Conservation (phyloP, 2,888 invertebrate genomes). For the Yponomeuta evonymella region DNA sequence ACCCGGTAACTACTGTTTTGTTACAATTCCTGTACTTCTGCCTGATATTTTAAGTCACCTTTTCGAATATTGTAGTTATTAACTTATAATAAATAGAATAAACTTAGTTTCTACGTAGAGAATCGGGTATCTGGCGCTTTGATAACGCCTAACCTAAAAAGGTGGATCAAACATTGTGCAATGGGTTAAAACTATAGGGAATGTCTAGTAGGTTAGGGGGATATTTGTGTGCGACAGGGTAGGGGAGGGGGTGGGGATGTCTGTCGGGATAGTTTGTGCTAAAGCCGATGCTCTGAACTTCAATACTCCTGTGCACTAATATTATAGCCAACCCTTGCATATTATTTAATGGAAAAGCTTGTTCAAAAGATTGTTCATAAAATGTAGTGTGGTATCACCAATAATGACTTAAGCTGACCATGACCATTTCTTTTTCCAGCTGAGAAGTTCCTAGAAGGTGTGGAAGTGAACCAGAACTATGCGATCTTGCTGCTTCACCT, state of each 20-base stretch:
- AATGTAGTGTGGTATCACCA: too few species aligned
- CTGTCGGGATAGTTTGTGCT: too few species aligned
- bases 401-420: background rate
- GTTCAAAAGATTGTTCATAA: too few species aligned
- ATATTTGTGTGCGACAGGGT: too few species aligned
- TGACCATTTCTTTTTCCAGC: slow-evolving; percentile 74
- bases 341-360: too few species aligned
- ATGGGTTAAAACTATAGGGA: background rate
- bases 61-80: background rate
- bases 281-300: too few species aligned
- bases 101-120: background rate
- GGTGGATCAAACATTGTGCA: slow-evolving; percentile 5
- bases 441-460: slow-evolving; percentile 92
- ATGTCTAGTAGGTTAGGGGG: too few species aligned
- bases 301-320: too few species aligned
- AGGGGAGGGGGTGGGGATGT: too few species aligned
- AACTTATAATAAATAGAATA: background rate
- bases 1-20: slow-evolving; percentile 80
- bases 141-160: background rate
- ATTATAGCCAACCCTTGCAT: too few species aligned
- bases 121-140: background rate
- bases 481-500: slow-evolving; percentile 89
- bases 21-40: background rate
- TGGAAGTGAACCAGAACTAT: slow-evolving; percentile 94
- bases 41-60: background rate